Base-by-base conservation (phyloP, 35 echinoderm and acorn worm genomes). In the Lytechinus pictus region DNA sequence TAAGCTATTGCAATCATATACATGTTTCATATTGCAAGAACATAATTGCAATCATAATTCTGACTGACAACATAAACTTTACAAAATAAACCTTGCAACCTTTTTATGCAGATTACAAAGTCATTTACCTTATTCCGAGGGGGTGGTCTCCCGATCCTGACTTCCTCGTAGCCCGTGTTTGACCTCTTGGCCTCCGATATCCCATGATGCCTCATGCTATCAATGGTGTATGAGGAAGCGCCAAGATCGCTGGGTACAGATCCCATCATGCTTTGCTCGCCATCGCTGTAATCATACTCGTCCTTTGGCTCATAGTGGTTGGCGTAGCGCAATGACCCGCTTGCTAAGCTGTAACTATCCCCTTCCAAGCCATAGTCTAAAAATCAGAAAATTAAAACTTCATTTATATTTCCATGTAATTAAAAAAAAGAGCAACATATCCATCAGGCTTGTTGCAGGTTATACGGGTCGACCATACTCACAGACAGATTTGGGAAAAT, bases 211-310 rank as follows among this genome's bases (percentile, higher is more conserved):
- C 92, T 93, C 92, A 93, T 93, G 92, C 92, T 93, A 93, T 93
- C 92, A 54, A 93, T 19, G 54, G 92, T 93, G 27, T 93, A 93
- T 0, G 52, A 55, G 53, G 92, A 93, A 9, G 92, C 92, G 11
- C 52, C 92, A 27, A 93, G 28, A 4, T 57, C 92, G 7, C 92
- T 93, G 92, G 92, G 92, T 10, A 93, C 92, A 9, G 92, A 93
- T 27, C 92, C 92, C 92, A 93, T 33, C 92, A 93, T 57, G 54
- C 92, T 93, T 2, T 61, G 72, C n/a, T 96, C 57, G n/a, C 53
- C 95, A 54, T 96, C 95, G 54, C 95, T 96, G 92, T 91, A 96
- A 10, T 96, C 91, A 28, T 94, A 55, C 54, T 96, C 95, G 33
- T 96, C 72, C 16, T 93, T 66, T 28, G 88, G 93, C 53, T 96